Percentiles rank a stretch among this genome's conserved stretches.
Evolutionary conservation across 2,113 vertebrate species (phyloP).

Genomic region (Marmota monax): DNA sequence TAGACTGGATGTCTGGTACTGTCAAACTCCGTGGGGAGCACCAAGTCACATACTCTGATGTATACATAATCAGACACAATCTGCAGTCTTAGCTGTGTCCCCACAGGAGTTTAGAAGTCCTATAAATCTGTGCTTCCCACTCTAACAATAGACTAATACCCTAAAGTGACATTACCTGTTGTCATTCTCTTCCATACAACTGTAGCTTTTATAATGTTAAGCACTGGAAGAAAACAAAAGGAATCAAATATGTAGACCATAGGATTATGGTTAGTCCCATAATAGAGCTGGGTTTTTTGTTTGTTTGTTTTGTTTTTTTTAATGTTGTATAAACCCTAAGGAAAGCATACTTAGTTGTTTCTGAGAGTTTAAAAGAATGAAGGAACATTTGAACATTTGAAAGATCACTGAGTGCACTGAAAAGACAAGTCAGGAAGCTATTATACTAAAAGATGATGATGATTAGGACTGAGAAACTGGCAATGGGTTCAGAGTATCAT

Average conservation of each 20-base stretch:
- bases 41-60: not conserved
- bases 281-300: not conserved
- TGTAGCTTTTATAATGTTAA: not conserved
- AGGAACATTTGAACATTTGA: not conserved
- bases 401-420: no score
- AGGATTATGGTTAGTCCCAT: not conserved
- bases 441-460: no score
- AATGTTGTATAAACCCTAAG: not conserved
- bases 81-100: not conserved
- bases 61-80: not conserved
- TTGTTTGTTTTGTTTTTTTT: no score
- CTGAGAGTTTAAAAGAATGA: not conserved
- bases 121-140: not conserved
- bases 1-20: not conserved
- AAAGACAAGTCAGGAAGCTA: no score
- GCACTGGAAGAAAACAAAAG: not conserved
- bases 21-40: not conserved
- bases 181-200: not conserved
- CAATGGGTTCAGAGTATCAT: no score
- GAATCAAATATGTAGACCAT: not conserved
- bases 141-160: not conserved
- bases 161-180: not conserved
- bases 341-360: not conserved
- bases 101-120: not conserved
- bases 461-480: no score